Conservation (phyloP, 2,888 invertebrate species). For the Spisula subtruncata region DNA sequence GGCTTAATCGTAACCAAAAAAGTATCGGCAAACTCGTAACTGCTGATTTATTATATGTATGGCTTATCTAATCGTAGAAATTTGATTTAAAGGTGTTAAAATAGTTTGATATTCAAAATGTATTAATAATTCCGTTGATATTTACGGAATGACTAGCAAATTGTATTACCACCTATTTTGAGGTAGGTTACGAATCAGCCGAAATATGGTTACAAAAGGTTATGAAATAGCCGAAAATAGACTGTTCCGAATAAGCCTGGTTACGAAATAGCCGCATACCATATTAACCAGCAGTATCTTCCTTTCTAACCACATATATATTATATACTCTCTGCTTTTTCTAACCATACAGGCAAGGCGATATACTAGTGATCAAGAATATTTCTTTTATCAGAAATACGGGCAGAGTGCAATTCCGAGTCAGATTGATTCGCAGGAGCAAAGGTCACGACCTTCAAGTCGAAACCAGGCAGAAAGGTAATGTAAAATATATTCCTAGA, state of each 20-base stretch:
- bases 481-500: background rate
- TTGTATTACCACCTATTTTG: background rate
- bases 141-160: background rate
- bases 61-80: too few species aligned
- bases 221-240: too few species aligned
- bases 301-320: constrained; percentile 32
- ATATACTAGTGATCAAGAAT: constrained; percentile 66
- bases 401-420: constrained; percentile 78
- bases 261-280: too few species aligned
- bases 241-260: too few species aligned
- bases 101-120: too few species aligned
- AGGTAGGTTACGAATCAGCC: background rate
- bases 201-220: background rate
- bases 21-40: too few species aligned
- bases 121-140: too few species aligned
- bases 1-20: too few species aligned
- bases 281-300: constrained; percentile 2
- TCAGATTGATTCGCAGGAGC: constrained; percentile 54
- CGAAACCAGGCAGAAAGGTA: constrained; percentile 68
- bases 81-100: too few species aligned
- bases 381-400: constrained; percentile 73
- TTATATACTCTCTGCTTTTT: constrained; percentile 64
- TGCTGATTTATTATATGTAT: too few species aligned
- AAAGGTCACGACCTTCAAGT: constrained; percentile 66
- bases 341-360: constrained; percentile 66